phyloP scores from a whole-genome alignment of 2,797 vertebrate genomes.

The Lophius americanus region DNA sequence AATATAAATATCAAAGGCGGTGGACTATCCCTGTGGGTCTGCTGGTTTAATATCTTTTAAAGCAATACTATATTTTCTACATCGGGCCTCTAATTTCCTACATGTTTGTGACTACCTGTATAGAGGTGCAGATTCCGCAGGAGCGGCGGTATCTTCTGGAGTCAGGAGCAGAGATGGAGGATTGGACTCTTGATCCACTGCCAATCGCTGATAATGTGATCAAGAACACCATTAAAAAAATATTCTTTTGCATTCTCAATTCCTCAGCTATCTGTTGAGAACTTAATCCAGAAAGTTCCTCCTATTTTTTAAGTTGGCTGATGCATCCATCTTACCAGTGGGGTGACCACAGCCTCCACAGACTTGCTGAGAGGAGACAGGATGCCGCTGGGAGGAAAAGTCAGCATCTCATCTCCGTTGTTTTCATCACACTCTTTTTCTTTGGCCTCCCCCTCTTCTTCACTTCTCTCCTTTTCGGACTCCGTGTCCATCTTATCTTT shows the following conservation, averaged over 20 bases:
- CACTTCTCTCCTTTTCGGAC: conserved; percentile 27
- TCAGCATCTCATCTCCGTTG: conserved; percentile 74
- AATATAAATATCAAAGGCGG: too few relatives aligned
- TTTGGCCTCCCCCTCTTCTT: conserved; percentile 30
- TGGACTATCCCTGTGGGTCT: background rate
- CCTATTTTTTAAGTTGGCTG: fast-evolving
- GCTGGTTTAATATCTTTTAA: background rate
- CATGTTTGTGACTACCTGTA: conserved; percentile 61
- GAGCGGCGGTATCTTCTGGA: conserved; percentile 44
- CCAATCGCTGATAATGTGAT: conserved; percentile 62
- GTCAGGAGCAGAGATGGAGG: conserved; percentile 51
- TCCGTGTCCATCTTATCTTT: conserved; percentile 30
- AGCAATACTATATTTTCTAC: background rate
- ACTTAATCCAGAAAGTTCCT: background rate
- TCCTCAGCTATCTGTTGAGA: background rate
- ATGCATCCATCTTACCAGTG: conserved; percentile 71
- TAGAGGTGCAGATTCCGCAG: conserved; percentile 55
- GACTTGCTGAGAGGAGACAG: conserved; percentile 85
- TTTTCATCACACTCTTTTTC: conserved; percentile 31
- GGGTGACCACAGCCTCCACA: conserved; percentile 82
- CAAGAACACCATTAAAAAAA: background rate
- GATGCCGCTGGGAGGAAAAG: conserved; percentile 76
- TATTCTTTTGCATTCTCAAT: background rate
- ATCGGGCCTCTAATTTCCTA: background rate
- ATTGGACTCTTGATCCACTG: conserved; percentile 44